Base-by-base conservation (phyloP, 2,113 vertebrate species). In the Lepisosteus oculatus region DNA sequence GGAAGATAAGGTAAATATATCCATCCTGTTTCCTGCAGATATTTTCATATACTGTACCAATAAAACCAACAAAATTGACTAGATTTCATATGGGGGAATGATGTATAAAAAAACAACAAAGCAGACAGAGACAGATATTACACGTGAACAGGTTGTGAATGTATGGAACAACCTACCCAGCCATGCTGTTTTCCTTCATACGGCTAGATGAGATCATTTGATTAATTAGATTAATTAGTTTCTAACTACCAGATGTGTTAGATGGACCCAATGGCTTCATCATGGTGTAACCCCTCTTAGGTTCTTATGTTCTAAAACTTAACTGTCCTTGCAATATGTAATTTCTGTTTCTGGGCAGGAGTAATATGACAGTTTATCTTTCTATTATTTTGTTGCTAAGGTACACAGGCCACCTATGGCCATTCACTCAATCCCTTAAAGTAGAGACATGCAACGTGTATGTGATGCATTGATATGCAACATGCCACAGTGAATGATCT, bases 21-120 rank as follows among this genome's bases (percentile, higher is more conserved):
- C 75, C 76, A 67, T 74, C 56, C 59, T 13, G 17, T 70, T 56
- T 45, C 44, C 68, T 70, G 44, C 47, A 43, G 67, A 68, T 69
- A 3, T 29, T 67, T 59, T 55, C 17, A 29, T 69, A 55, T n/a
- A 72, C 29, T 76, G 82, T 83, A 79, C 14, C 70, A 75, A 74
- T 15, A 64, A 64, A 43, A 6, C 42, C 13, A 65, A 65, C 8
- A 76, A 76, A 66, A 44, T 65, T n/a, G 54, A 54, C 29, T 14
- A 44, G 42, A 45, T 43, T 13, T 13, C 29, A 29, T 29, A 29
- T 29, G 29, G 29, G 29, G 29, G 29, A 29, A 29, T 29, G 29
- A 29, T 29, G 29, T 29, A 2, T 29, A 29, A 11, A 15, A 54
- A 44, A 2, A 44, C 8, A 45, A 43, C 9, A 59, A 69, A n/a